Base-by-base conservation (phyloP, 2,113 vertebrate species). In the Erpornis zantholeuca region DNA sequence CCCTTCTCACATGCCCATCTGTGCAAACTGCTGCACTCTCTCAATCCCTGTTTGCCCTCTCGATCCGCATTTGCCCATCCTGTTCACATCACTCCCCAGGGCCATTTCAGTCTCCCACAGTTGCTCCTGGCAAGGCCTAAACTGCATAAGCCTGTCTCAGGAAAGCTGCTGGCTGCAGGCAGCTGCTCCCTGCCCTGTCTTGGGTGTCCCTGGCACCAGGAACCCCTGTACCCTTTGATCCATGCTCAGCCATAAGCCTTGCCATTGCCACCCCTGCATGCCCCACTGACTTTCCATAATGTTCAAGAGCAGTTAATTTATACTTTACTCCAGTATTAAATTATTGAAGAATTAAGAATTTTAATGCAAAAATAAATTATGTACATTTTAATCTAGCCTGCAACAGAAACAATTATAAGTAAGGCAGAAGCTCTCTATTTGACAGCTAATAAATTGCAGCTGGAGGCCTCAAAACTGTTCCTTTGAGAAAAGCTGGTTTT, bases 1-100 rank as follows among this genome's bases (percentile, higher is more conserved):
- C 38, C 38, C 38, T 59, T 59, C 45, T 13, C 72, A 50, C 0
- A 0, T 4, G 12, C 25, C 66, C 17, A 14, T 35, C 54, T 49
- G 27, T 18, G 19, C 54, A 29, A 73, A 57, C 13, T 16, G 44
- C 40, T 59, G 61, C 5, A 13, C 11, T 42, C 21, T 60, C 53
- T 79, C 29, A 2, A 63, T 8, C 24, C 35, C 40, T 27, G 21
- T 45, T 68, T 68, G 29, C n/a, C 17, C 24, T 25, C 63, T 47
- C 0, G 0, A 31, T 29, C 40, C 24, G n/a, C 47, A 54, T 28
- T 63, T 69, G 28, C 49, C 33, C 42, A 57, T n/a, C 33, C 24
- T 20, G 57, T 25, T 53, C 2, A 0, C 53, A 45, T 20, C 33
- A 4, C 18, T 78, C 53, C 33, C 60, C 45, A 47, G n/a, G 14